Percentiles rank a stretch among this genome's conserved stretches.
phyloP scores from a whole-genome alignment of 2,888 invertebrate genomes.

The Brenthis daphne region DNA sequence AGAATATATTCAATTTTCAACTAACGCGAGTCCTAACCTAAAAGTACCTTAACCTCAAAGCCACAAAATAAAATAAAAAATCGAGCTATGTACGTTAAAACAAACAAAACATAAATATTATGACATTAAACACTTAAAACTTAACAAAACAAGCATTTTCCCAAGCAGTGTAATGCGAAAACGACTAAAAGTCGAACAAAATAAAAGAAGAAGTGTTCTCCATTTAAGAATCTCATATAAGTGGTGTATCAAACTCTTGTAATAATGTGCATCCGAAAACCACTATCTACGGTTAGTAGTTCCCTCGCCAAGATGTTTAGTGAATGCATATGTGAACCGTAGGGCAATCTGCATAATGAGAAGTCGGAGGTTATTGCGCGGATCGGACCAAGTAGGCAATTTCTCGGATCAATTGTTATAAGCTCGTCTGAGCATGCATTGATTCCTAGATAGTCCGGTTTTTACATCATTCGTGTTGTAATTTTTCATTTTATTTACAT shows the following conservation, averaged over 20 bases:
- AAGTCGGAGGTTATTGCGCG: conserved; percentile 71
- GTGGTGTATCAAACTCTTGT: conserved; percentile 30
- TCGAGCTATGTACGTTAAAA: too few relatives aligned
- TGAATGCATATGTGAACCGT: conserved; percentile 65
- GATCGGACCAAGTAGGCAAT: conserved; percentile 70
- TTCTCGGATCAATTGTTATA: conserved; percentile 73
- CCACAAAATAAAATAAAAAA: too few relatives aligned
- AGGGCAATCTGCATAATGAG: conserved; percentile 77
- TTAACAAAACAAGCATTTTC: neutral
- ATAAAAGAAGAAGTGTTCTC: neutral
- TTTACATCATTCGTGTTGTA: conserved; percentile 22
- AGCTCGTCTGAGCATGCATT: conserved; percentile 57
- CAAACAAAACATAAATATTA: too few relatives aligned
- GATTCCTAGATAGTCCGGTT: conserved; percentile 47
- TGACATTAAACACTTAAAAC: too few relatives aligned
- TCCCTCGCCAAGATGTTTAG: conserved; percentile 58
- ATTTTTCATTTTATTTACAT: neutral
- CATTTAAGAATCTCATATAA: conserved; percentile 17
- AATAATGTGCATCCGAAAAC: conserved; percentile 38
- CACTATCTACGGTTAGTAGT: conserved; percentile 36
- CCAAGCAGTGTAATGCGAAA: neutral
- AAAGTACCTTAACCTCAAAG: too few relatives aligned
- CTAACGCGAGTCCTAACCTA: too few relatives aligned
- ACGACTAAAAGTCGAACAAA: neutral
- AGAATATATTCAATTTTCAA: too few relatives aligned